Base-by-base conservation (phyloP, 2,888 invertebrate genomes). In the Leucophenga maculata region DNA sequence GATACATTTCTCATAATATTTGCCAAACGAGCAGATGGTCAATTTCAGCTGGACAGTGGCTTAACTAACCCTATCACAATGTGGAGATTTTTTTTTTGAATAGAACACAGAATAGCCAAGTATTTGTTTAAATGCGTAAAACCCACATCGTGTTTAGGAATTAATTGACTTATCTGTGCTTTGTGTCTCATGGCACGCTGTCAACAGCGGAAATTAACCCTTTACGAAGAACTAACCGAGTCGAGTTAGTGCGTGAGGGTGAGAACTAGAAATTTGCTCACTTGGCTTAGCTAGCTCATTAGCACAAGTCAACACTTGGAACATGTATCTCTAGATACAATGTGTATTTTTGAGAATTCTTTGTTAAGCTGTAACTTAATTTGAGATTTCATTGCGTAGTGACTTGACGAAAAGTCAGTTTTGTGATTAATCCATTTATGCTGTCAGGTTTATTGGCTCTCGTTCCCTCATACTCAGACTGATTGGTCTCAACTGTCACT, bases 371-470 rank as follows among this genome's bases (percentile, higher is more conserved):
- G 48, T n/a, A 48, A 59, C 39, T 50, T 60, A 60, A 52, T 52
- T 68, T 55, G 55, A 55, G 77, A 80, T 80, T 77, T 77, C 74
- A 74, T 76, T 75, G 82, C 77, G 6, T 48, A 79, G 82, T 88
- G 87, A 88, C 87, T 88, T 86, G 87, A 83, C 86, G 85, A 86
- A 88, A 87, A 81, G 79, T 78, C 73, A 75, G 48, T 69, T 74
- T 82, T 81, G 80, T 80, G 62, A 50, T 81, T 85, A 85, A 86
- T 87, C 84, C 83, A 84, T 86, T 82, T 82, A 79, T 78, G 78
- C 82, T 87, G 87, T 87, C 87, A 87, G 85, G 86, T 78, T 78
- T 83, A 82, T 83, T 83, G 78, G 83, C 62, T 62, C 73, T 74
- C 44, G 69, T 75, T 60, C 39, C 11, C 11, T 11, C 39, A 39